Percentiles rank a stretch among this genome's conserved stretches.
These are phyloP conservation scores for Elephantulus edwardii DNA, from an alignment of 2,113 vertebrate genomes.

Conservation along the genomic window DNA sequence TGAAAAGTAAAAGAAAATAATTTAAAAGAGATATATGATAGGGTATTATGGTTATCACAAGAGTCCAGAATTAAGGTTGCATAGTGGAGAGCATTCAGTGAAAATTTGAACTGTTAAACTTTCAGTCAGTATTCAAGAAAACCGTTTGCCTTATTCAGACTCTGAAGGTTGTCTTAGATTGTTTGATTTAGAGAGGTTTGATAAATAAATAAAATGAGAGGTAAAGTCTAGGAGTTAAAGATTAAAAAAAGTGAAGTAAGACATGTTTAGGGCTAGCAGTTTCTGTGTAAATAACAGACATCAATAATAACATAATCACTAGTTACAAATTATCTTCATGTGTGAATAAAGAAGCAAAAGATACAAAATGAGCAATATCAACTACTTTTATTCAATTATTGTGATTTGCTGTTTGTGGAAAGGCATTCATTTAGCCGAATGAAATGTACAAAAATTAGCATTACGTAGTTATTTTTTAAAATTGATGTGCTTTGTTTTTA, in stretches of 20 bases:
- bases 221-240: neutral
- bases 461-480: neutral
- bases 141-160: neutral
- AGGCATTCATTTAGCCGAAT: constrained; percentile 8
- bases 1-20: too few species aligned
- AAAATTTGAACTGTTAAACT: neutral
- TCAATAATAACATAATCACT: neutral
- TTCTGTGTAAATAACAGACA: neutral
- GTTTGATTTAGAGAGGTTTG: fast-evolving
- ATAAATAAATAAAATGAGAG: neutral
- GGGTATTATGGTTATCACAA: too few species aligned
- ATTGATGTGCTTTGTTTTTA: neutral
- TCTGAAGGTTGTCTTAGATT: neutral
- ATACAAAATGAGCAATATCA: neutral
- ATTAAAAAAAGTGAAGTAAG: neutral
- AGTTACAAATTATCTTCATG: neutral
- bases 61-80: too few species aligned
- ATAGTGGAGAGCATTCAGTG: too few species aligned
- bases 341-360: constrained; percentile 4
- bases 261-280: neutral
- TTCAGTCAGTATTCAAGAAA: neutral
- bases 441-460: neutral
- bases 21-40: too few species aligned
- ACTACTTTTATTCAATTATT: neutral
- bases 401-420: neutral